Conservation (phyloP, 1,140 invertebrate genomes). For the Augochlora pura region DNA sequence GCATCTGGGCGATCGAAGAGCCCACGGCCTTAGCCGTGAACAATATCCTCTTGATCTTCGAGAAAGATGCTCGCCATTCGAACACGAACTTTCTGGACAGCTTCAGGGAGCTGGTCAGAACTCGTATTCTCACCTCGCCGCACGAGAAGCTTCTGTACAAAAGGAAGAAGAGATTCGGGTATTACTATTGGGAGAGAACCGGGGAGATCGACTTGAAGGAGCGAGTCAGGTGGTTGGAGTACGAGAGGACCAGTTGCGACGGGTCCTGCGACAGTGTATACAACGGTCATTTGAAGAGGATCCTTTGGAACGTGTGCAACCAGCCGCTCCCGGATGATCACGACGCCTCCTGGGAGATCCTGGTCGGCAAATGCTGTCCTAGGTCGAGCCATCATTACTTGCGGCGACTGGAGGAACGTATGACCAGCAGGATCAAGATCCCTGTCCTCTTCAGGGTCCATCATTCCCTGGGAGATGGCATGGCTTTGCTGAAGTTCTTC, state of each 20-base stretch:
- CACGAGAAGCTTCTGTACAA: constrained; percentile 77
- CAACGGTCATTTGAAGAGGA: constrained; percentile 68
- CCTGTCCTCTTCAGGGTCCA: constrained; percentile 80
- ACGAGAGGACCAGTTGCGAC: constrained; percentile 59
- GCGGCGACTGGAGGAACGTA: constrained; percentile 19
- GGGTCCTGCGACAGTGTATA: constrained; percentile 60
- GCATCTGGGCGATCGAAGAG: constrained; percentile 80
- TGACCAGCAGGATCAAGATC: constrained; percentile 52
- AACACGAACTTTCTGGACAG: constrained; percentile 58
- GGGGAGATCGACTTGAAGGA: constrained; percentile 74
- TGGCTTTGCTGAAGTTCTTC: constrained; percentile 78
- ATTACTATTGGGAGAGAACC: constrained; percentile 79
- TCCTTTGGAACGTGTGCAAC: constrained; percentile 74
- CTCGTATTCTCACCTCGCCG: constrained; percentile 50
- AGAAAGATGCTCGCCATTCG: constrained; percentile 61
- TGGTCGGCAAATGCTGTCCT: constrained; percentile 73
- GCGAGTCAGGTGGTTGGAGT: constrained; percentile 71
- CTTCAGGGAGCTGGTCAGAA: constrained; percentile 55
- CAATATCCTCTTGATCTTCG: constrained; percentile 78
- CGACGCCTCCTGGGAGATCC: constrained; percentile 79
- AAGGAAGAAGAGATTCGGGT: constrained; percentile 77
- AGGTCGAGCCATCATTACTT: constrained; percentile 32
- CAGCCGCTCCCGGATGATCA: constrained; percentile 76
- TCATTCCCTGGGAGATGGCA: constrained; percentile 80
- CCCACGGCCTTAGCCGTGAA: constrained; percentile 74